These are phyloP conservation scores for Prietella phreatophila DNA, from an alignment of 2,113 vertebrate genomes.

Conservation along the genomic window DNA sequence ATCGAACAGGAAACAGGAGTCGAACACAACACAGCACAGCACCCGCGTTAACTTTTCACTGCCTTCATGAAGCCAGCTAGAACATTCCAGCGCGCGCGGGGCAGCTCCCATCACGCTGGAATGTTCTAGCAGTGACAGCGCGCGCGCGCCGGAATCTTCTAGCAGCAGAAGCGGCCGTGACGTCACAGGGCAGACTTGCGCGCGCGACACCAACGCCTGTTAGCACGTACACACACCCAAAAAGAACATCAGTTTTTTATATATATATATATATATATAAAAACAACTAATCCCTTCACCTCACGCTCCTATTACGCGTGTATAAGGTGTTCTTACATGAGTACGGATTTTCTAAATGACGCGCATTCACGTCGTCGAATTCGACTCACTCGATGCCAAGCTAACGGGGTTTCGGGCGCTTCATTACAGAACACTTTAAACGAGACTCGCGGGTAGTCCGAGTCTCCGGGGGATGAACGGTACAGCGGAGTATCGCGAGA, in stretches of 20 bases:
- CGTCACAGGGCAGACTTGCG: not conserved
- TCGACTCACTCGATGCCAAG: not conserved
- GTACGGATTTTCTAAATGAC: not conserved
- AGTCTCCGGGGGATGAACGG: no score
- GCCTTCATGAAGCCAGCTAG: not conserved
- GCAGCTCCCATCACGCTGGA: no score
- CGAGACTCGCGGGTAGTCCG: not conserved
- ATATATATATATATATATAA: no score
- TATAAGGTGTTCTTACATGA: not conserved
- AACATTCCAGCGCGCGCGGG: no score
- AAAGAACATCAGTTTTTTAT: no score
- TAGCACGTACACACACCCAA: not conserved
- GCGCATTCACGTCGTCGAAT: not conserved
- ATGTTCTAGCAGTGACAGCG: no score
- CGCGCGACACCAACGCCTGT: not conserved
- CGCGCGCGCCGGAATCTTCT: not conserved
- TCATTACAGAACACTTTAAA: no score
- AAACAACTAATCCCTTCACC: no score
- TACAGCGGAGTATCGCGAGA: not conserved
- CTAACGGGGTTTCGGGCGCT: not conserved
- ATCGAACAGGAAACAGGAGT: no score
- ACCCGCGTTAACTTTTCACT: not conserved
- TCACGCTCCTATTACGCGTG: rapidly evolving
- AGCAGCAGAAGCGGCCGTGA: not conserved
- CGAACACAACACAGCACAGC: no score